Evolutionary conservation across 2,888 invertebrate genomes (phyloP).

Genomic region (Deroplatys truncata): DNA sequence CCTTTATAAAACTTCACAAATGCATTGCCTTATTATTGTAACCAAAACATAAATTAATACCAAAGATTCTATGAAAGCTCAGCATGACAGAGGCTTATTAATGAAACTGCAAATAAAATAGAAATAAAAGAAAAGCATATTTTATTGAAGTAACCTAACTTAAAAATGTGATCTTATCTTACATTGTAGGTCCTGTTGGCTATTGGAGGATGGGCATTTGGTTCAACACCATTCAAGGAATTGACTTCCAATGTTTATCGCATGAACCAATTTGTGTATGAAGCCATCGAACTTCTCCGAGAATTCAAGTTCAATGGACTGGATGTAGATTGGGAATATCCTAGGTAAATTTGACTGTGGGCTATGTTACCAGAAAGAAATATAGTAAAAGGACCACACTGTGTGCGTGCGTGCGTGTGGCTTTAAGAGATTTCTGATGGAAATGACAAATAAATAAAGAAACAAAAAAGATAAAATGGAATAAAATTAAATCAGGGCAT

Average conservation of each 20-base stretch:
- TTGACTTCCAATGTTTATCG: slow-evolving; percentile 86
- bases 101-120: background rate
- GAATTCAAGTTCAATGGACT: slow-evolving; percentile 89
- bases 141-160: background rate
- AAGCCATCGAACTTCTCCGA: slow-evolving; percentile 87
- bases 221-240: slow-evolving; percentile 91
- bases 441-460: too few species aligned
- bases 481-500: too few species aligned
- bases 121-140: background rate
- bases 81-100: too few species aligned
- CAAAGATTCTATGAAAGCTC: too few species aligned
- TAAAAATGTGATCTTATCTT: background rate
- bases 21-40: too few species aligned
- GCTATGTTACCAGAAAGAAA: too few species aligned
- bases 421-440: too few species aligned
- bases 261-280: slow-evolving; percentile 94
- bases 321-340: slow-evolving; percentile 94
- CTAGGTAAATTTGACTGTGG: slow-evolving; percentile 50
- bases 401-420: too few species aligned
- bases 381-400: too few species aligned
- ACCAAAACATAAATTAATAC: too few species aligned
- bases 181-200: slow-evolving; percentile 65
- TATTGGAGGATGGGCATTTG: slow-evolving; percentile 95
- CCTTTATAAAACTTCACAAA: too few species aligned
- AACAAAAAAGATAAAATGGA: too few species aligned